Evolutionary conservation across 2,888 invertebrate species (phyloP).

Genomic region (Trichogramma evanescens): DNA sequence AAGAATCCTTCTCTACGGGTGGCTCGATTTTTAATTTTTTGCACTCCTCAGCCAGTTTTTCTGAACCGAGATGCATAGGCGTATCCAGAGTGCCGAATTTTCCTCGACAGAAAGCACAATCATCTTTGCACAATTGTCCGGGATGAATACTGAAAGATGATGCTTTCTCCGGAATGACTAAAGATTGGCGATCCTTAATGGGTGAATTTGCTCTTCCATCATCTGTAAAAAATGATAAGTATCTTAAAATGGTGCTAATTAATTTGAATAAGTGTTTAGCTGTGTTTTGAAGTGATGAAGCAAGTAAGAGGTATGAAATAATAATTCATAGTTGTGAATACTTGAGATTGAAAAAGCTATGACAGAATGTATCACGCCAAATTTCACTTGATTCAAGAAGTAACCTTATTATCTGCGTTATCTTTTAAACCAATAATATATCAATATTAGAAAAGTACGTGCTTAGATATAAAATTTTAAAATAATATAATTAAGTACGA

Average conservation of each 20-base stretch:
- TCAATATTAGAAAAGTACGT: too few species aligned
- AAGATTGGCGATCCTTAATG: conserved; percentile 52
- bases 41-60: conserved; percentile 56
- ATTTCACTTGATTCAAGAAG: neutral
- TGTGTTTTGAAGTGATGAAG: neutral
- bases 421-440: neutral
- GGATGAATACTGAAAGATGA: conserved; percentile 84
- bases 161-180: conserved; percentile 82
- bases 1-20: conserved; percentile 75
- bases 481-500: too few species aligned
- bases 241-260: neutral
- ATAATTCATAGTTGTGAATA: neutral
- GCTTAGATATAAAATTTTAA: too few species aligned
- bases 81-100: conserved; percentile 82
- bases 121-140: conserved; percentile 72
- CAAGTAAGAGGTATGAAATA: neutral
- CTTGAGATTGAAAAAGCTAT: neutral
- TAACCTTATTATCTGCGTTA: neutral
- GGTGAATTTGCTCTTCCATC: conserved; percentile 41
- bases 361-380: neutral
- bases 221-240: conserved; percentile 26
- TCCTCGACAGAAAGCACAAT: conserved; percentile 80
- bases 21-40: conserved; percentile 74
- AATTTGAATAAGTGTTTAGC: neutral
- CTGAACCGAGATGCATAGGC: conserved; percentile 67